Conservation (phyloP, 2,888 invertebrate genomes). For the Erebia palarica region DNA sequence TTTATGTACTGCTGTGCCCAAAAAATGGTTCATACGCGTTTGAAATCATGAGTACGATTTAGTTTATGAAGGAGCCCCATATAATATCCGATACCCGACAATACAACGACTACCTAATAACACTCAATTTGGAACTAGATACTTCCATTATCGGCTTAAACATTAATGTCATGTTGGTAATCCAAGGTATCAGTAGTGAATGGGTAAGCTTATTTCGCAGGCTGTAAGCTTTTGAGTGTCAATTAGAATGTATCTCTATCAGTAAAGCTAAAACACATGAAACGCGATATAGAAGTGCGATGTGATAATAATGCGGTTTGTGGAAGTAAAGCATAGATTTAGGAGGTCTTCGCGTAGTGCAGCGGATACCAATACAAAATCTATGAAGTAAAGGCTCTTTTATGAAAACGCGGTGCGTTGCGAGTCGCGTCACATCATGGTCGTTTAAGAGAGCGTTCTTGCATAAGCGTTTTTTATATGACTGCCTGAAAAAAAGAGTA, state of each 20-base stretch:
- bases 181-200: conserved; percentile 56
- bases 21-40: too few relatives aligned
- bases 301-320: not conserved
- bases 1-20: too few relatives aligned
- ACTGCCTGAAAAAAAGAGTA: too few relatives aligned
- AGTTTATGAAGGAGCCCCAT: not conserved
- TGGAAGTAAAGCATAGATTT: too few relatives aligned
- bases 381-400: too few relatives aligned
- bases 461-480: too few relatives aligned
- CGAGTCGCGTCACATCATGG: too few relatives aligned
- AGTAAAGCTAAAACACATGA: not conserved
- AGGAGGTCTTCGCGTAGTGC: too few relatives aligned
- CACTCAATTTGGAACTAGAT: conserved; percentile 32
- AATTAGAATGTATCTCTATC: conserved; percentile 53
- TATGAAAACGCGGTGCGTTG: too few relatives aligned
- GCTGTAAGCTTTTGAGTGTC: conserved; percentile 54
- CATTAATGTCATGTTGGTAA: conserved; percentile 37
- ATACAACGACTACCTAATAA: not conserved
- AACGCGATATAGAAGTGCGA: not conserved
- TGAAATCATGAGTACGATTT: not conserved
- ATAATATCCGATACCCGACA: not conserved
- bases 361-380: too few relatives aligned
- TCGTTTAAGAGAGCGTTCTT: too few relatives aligned
- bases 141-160: conserved; percentile 39
- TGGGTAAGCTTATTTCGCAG: conserved; percentile 61